Conservation (phyloP, 2,888 invertebrate genomes). For the Agrochola macilenta region DNA sequence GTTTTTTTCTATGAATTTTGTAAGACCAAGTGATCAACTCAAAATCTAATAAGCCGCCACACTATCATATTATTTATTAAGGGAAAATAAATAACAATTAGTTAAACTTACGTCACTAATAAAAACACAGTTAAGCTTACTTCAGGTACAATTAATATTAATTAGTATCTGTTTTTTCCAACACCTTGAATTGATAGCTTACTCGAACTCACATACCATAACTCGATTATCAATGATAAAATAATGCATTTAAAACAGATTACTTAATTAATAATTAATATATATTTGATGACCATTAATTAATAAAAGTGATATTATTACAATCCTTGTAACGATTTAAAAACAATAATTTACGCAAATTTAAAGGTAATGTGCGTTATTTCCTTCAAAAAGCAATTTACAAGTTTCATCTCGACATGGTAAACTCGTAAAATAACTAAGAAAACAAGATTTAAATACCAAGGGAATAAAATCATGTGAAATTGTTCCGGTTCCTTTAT, state of each 20-base stretch:
- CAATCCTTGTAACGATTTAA: constrained; percentile 24
- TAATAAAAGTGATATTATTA: constrained; percentile 22
- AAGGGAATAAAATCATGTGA: constrained; percentile 58
- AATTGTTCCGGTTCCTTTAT: constrained; percentile 59
- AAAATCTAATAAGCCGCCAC: too few relatives aligned
- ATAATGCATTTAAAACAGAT: constrained; percentile 15
- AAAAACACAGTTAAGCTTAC: neutral
- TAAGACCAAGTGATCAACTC: too few relatives aligned
- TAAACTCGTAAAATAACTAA: constrained; percentile 31
- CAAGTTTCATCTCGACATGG: constrained; percentile 18
- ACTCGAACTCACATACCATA: neutral
- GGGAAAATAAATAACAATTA: neutral
- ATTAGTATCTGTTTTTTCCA: neutral
- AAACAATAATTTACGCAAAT: constrained; percentile 38
- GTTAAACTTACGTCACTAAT: too few relatives aligned
- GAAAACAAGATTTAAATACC: constrained; percentile 60
- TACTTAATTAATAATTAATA: constrained; percentile 17
- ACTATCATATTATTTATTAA: too few relatives aligned
- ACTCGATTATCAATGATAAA: constrained; percentile 2
- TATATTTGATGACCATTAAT: constrained; percentile 17
- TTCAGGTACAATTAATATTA: neutral
- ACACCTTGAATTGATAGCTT: constrained; percentile 8
- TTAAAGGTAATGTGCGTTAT: constrained; percentile 29
- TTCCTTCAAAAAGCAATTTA: constrained; percentile 32
- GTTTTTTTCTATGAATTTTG: too few relatives aligned